These are phyloP conservation scores for Nibea albiflora DNA, from an alignment of 2,113 vertebrate species.

Conservation along the genomic window DNA sequence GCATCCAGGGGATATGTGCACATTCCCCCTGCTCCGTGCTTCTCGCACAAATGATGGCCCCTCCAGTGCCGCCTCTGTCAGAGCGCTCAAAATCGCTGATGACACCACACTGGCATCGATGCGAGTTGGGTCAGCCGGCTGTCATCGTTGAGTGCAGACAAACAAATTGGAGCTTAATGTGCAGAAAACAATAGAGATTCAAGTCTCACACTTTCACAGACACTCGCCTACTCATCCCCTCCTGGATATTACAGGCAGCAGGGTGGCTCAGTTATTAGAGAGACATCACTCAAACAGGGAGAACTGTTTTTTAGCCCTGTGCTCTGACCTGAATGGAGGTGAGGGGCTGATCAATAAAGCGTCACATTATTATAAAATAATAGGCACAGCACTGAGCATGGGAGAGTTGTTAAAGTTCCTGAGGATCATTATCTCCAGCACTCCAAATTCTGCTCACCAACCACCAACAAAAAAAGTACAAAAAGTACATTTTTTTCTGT, in stretches of 20 bases:
- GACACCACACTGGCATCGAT: constrained; percentile 43
- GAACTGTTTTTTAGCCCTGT: constrained; percentile 25
- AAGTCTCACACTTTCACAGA: constrained; percentile 55
- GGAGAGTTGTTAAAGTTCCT: constrained; percentile 6
- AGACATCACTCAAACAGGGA: constrained; percentile 51
- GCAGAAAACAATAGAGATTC: constrained; percentile 57
- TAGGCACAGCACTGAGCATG: neutral
- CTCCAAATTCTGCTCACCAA: constrained; percentile 8
- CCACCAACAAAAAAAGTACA: constrained; percentile 5
- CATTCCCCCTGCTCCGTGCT: neutral
- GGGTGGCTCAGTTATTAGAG: constrained; percentile 54
- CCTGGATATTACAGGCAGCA: constrained; percentile 36
- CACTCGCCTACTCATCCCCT: constrained; percentile 28
- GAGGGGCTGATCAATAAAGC: constrained; percentile 43
- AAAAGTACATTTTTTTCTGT: neutral
- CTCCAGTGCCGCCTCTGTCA: constrained; percentile 35
- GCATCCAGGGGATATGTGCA: neutral
- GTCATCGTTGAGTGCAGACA: constrained; percentile 52
- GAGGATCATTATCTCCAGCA: constrained; percentile 24
- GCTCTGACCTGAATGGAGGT: constrained; percentile 26
- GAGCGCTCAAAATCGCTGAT: constrained; percentile 32
- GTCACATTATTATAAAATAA: constrained; percentile 48
- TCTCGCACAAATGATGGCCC: constrained; percentile 18
- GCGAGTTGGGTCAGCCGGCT: constrained; percentile 34
- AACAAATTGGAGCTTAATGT: constrained; percentile 66